Base-by-base conservation (phyloP, 2,797 vertebrate species). In the Heterohyrax brucei region DNA sequence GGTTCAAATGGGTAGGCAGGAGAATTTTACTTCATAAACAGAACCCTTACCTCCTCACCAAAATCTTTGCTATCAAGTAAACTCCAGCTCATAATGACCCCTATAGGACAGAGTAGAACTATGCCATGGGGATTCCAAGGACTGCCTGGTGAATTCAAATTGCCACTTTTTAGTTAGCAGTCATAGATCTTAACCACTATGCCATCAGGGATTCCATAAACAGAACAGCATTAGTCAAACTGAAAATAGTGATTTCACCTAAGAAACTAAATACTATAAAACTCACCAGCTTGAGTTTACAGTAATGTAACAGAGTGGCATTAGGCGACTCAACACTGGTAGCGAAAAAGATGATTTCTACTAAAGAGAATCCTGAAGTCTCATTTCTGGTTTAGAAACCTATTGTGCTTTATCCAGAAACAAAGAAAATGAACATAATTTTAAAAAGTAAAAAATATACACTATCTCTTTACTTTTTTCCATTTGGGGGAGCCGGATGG, bases 11-110 rank as follows among this genome's bases (percentile, higher is more conserved):
- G 33, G 73, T 26, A 93, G 13, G 91, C 39, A 81, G 28, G 92
- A 81, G 14, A 80, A 84, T 94, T 94, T 89, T 94, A 91, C 93
- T 91, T 97, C 87, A 94, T 30, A 78, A 93, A 77, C 9, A 75
- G 77, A 87, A 90, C 53, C 4, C 13, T 14, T 53, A 53, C 8
- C 53, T 53, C 13, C 53, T 53, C 53, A 53, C 53, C 53, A 53
- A 8, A 8, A 53, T 39, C 39, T 39, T 39, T 39, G 39, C 39
- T 39, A 39, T 39, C 39, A 39, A 39, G 39, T 39, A 39, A 39
- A 39, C 39, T 39, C 39, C 39, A 39, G 39, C 39, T 39, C 39
- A 39, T 39, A 39, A 39, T 39, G 39, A 39, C 39, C 39, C 39
- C 39, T 39, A 39, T 39, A 39, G 39, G 39, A 39, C 39, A 39